Base-by-base conservation (phyloP, 2,797 vertebrate species). In the Poeciliopsis gracilis region DNA sequence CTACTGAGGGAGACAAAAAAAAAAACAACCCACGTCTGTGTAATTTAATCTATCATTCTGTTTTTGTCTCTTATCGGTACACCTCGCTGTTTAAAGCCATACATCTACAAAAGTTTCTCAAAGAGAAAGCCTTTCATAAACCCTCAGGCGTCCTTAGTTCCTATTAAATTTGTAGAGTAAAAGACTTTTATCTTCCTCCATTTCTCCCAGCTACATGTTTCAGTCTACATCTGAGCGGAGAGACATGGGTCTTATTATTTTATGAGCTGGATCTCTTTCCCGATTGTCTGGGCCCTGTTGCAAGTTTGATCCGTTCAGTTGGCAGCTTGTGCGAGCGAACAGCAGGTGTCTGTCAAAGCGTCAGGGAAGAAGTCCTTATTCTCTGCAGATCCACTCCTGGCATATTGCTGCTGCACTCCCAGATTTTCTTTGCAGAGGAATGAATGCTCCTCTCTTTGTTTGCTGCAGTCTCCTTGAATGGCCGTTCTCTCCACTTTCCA, bases 351-450 rank as follows among this genome's bases (percentile, higher is more conserved):
- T 84, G 74, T 85, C 81, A 73, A 46, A 73, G 74, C 78, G 75
- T 76, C 61, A 47, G 81, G 1, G 63, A 86, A 49, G 30, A 20
- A 36, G 25, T n/a, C 46, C 81, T 79, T 13, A 74, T 79, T 87
- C 67, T 84, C 36, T 66, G 57, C 71, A 25, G 77, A 72, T 61
- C 73, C 79, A 57, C 36, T 90, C 72, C 73, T 85, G 75, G 81
- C 69, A 71, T 41, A 69, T 47, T 77, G 73, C n/a, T 76, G 61
- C 78, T 55, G 38, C 57, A 38, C 46, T 75, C 25, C 84, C 73
- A 82, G n/a, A 45, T 77, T 71, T 79, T 70, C 63, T 0, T 55
- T 53, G 38, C 25, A 55, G 53, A 66, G 23, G 67, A 77, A 73
- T 16, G 67, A 77, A 73, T 16, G 41, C 28, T 2, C 33, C n/a